Evolutionary conservation across 2,888 invertebrate species (phyloP), one percentile per base, ranked within the genome.

Genomic region (Standfussiana lucernea): DNA sequence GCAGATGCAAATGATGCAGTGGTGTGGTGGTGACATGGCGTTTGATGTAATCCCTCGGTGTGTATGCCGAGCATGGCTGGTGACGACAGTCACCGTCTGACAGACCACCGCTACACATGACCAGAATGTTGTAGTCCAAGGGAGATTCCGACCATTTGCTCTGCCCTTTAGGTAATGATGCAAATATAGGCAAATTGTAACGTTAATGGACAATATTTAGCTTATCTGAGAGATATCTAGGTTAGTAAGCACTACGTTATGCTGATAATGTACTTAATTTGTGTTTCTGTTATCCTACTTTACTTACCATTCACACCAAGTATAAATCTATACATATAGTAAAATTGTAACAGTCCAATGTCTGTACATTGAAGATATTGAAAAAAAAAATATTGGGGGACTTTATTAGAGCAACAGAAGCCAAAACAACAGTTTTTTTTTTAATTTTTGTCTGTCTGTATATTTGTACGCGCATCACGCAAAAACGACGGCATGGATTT

Each of bases 11-110:
- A 73, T 69, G 62, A 75, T 62, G 75, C 67, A 28, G 24, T 28
- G 13, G 37, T 47, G 76, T 80, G 81, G 40, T 79, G 82, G 83
- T 83, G 88, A 86, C 86, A 88, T 75, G 77, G 83, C 50, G 67
- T 21, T 67, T 69, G 84, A 86, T 71, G 86, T 42, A 79, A 83
- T 28, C 37, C 45, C 50, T 13, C 37, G 45, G 40, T 62, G 70
- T n/a, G 75, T 74, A 84, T 79, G 80, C 86, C 2, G 32, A 37
- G 47, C 88, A 78, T 80, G 77, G 56, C 2, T 4, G n/a, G 37
- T 88, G 86, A 84, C 73, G 81, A 37, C 78, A 88, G 65, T 32
- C 65, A n/a, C 64, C 2, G 68, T 62, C 50, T 76, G 62, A 32
- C 71, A 47, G 40, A 75, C 53, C 74, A 62, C 80, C 61, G 21